Conservation (phyloP, 2,888 invertebrate species). For the Mactromeris polynyma region DNA sequence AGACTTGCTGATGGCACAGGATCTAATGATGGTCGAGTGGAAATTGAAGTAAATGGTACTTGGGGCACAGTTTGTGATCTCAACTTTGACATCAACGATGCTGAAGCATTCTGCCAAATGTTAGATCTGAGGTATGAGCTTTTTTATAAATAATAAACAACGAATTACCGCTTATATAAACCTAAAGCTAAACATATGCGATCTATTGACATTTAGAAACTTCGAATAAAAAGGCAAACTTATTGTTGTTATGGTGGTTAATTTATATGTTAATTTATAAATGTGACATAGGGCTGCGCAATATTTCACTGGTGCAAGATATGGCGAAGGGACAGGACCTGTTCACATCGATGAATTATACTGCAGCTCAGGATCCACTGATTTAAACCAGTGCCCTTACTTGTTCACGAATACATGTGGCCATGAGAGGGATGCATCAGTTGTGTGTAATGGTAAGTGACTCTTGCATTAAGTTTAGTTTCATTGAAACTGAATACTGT, state of each 20-base stretch:
- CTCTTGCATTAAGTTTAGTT: neutral
- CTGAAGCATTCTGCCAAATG: neutral
- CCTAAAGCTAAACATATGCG: too few species aligned
- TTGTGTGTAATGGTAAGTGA: constrained; percentile 6
- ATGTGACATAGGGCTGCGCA: neutral
- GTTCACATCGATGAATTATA: constrained; percentile 4
- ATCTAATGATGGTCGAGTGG: constrained; percentile 8
- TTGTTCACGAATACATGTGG: neutral
- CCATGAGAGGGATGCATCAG: constrained; percentile 18
- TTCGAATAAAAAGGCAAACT: neutral
- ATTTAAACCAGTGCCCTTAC: neutral
- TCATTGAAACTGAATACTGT: too few species aligned
- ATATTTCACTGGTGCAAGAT: constrained; percentile 21
- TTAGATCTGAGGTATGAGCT: neutral
- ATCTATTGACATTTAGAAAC: too few species aligned
- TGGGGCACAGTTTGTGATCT: constrained; percentile 3
- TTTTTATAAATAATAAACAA: too few species aligned
- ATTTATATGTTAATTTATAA: neutral
- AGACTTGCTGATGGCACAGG: constrained; percentile 9
- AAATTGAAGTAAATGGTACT: constrained; percentile 18
- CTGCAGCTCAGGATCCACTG: neutral
- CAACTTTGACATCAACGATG: constrained; percentile 17
- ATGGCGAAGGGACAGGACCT: constrained; percentile 19
- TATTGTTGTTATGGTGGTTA: neutral
- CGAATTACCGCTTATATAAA: too few species aligned